These are phyloP conservation scores for Accipiter virgatus DNA, from an alignment of 2,113 vertebrate species.

Conservation along the genomic window DNA sequence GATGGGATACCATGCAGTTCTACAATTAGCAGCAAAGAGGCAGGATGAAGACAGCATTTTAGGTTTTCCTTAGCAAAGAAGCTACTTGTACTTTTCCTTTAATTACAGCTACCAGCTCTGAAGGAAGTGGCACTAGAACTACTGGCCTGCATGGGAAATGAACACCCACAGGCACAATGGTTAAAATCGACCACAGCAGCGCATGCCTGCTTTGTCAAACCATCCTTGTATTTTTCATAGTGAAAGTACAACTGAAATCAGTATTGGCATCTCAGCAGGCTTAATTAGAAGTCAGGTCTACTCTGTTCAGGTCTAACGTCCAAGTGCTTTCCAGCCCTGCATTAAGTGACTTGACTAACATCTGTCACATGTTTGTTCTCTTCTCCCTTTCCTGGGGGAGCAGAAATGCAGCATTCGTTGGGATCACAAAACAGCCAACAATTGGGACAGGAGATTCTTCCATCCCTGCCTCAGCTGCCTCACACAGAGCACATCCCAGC, in stretches of 20 bases:
- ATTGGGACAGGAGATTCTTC: background rate
- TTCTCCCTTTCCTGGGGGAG: background rate
- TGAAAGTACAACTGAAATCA: background rate
- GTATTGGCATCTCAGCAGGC: background rate
- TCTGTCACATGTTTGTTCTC: background rate
- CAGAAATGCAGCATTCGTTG: background rate
- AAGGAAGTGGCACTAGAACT: background rate
- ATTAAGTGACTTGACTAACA: conserved; percentile 2
- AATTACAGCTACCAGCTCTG: background rate
- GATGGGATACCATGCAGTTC: background rate
- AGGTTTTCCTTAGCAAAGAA: background rate
- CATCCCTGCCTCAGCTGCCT: background rate
- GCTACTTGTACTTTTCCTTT: background rate
- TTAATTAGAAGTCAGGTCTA: conserved; percentile 5
- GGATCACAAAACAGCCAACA: background rate
- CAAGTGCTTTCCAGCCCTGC: conserved; percentile 18
- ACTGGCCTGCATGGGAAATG: background rate
- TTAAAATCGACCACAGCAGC: background rate
- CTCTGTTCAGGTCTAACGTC: background rate
- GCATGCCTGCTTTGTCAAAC: background rate
- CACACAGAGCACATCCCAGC: background rate
- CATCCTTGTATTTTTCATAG: background rate
- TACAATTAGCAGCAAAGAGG: background rate
- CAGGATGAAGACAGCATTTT: background rate
- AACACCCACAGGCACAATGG: background rate